These are phyloP conservation scores for Adelphocoris suturalis DNA, from an alignment of 2,888 invertebrate genomes.

Conservation along the genomic window DNA sequence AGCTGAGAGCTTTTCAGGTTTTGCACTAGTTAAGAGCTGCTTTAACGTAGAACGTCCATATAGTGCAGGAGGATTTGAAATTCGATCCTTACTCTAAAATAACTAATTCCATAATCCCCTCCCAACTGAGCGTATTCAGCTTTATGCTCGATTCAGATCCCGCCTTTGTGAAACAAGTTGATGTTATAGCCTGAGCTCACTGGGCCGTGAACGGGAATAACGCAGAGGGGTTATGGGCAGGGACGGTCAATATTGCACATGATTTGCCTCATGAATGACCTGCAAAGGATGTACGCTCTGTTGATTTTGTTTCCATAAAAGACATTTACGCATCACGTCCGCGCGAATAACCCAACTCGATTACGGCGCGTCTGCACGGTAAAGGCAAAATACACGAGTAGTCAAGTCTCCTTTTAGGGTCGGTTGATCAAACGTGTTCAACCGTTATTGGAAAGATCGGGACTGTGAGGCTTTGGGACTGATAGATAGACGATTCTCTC, in stretches of 20 bases:
- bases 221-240: neutral
- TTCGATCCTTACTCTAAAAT: conserved; percentile 2
- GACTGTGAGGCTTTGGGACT: neutral
- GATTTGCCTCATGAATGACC: conserved; percentile 58
- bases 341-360: conserved; percentile 47
- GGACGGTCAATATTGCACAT: conserved; percentile 62
- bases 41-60: neutral
- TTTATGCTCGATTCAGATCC: neutral
- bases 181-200: conserved; percentile 47
- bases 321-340: conserved; percentile 51
- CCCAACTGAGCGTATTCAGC: conserved; percentile 8
- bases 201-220: conserved; percentile 4
- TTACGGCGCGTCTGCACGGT: neutral
- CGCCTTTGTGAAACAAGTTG: conserved; percentile 44
- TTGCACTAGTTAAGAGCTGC: neutral
- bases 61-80: conserved; percentile 11
- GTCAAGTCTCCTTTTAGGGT: conserved; percentile 8
- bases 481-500: neutral
- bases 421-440: conserved; percentile 46
- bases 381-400: neutral
- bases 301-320: conserved; percentile 53
- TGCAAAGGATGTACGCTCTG: conserved; percentile 49
- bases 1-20: neutral
- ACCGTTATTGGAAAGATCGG: conserved; percentile 47
- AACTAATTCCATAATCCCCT: conserved; percentile 19